Conservation (phyloP, 2,113 vertebrate species). For the Lophochroa leadbeateri region DNA sequence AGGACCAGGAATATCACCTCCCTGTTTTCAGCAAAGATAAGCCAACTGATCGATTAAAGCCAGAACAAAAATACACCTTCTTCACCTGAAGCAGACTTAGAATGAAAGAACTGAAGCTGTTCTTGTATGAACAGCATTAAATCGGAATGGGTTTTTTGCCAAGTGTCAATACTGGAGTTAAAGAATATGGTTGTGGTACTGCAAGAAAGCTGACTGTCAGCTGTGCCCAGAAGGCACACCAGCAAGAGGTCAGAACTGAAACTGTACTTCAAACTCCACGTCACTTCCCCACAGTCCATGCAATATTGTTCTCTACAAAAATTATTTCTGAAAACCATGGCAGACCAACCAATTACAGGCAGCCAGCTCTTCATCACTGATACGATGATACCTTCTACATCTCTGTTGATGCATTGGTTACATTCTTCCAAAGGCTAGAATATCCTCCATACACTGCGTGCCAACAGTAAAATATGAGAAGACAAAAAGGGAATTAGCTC, state of each 20-base stretch:
- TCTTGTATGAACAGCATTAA: neutral
- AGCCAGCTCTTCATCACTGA: neutral
- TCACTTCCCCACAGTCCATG: neutral
- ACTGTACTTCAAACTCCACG: fast-evolving
- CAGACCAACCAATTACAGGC: neutral
- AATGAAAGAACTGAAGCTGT: neutral
- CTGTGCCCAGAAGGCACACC: neutral
- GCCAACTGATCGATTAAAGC: neutral
- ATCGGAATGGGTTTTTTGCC: neutral
- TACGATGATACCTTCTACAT: neutral
- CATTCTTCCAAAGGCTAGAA: neutral
- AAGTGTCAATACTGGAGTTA: neutral
- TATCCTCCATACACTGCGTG: neutral
- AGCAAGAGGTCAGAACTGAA: neutral
- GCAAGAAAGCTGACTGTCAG: neutral
- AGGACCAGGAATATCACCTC: neutral
- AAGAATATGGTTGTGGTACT: neutral
- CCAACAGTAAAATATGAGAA: neutral
- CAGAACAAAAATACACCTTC: neutral
- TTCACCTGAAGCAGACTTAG: neutral
- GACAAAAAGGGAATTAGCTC: neutral
- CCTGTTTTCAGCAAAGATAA: neutral
- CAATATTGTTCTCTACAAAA: neutral
- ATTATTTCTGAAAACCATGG: neutral
- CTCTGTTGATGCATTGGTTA: neutral